phyloP scores from a whole-genome alignment of 2,888 invertebrate genomes.

The Hipparchia sbordonii region DNA sequence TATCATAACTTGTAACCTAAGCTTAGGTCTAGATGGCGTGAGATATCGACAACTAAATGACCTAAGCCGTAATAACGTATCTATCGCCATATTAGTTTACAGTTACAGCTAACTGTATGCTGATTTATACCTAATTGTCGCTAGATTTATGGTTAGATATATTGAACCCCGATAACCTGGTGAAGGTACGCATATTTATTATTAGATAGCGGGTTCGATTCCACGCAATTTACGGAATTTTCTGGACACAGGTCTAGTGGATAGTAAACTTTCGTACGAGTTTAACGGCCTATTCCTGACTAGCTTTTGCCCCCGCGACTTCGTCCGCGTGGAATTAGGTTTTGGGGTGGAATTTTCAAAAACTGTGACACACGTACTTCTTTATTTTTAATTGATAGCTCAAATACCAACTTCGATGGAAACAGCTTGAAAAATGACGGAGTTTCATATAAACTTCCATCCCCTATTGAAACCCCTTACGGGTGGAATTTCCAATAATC shows the following conservation, averaged over 20 bases:
- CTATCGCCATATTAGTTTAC: constrained; percentile 9
- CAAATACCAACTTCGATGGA: too few species aligned
- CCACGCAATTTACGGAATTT: constrained; percentile 5
- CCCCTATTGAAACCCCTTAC: too few species aligned
- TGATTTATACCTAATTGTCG: constrained; percentile 17
- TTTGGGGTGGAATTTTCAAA: too few species aligned
- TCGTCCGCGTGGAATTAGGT: too few species aligned
- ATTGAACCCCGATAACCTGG: constrained; percentile 14
- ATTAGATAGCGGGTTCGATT: constrained; percentile 11
- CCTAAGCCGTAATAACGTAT: not conserved
- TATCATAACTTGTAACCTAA: constrained; percentile 17
- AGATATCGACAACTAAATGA: constrained; percentile 10
- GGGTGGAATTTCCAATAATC: too few species aligned
- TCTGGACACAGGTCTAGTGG: not conserved
- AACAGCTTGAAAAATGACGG: too few species aligned
- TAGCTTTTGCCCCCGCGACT: too few species aligned
- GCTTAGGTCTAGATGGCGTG: not conserved
- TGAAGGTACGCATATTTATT: not conserved
- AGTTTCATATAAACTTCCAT: too few species aligned
- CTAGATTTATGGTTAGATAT: constrained; percentile 10
- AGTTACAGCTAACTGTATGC: constrained; percentile 5
- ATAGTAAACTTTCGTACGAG: not conserved
- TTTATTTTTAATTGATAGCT: too few species aligned
- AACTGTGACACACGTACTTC: too few species aligned
- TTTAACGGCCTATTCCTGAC: not conserved